Base-by-base conservation (phyloP, 2,888 invertebrate genomes). In the Apamea anceps region DNA sequence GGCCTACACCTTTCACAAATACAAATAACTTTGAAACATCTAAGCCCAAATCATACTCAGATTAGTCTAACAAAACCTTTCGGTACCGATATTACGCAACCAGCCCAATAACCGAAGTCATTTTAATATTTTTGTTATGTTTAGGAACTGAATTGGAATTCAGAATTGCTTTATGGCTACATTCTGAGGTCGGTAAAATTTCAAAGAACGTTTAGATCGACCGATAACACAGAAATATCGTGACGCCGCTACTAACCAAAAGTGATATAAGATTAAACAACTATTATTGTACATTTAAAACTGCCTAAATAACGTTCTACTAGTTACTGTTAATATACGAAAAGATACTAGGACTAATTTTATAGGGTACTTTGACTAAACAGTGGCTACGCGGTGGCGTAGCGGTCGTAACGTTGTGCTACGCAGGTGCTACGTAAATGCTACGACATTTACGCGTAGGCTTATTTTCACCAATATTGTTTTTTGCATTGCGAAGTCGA, bases 181-280 rank as follows among this genome's bases (percentile, higher is more conserved):
- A 88, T 86, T 91, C 88, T 78, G 78, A 77, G 89, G 87, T 89
- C 88, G 86, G 87, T 87, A 83, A 90, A 93, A 93, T 95, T 95
- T 94, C 94, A 95, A 93, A 93, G 94, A 92, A 94, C 93, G 92
- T 90, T 91, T 80, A 92, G 95, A 96, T 96, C 91, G 91, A 90
- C 91, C 94, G 96, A 96, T 95, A 94, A 93, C 87, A 81, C 54
- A 73, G 79, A 81, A 90, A 90, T 92, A 87, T 90, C 92, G 93
- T 89, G 90, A 85, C 82, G 86, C 72, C 75, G 80, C 79, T 68
- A 73, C 78, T 68, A 42, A 84, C 48, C 48, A 66, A 82, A 83
- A 81, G 62, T 57, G 75, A 85, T 86, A 83, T 82, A 81, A 74
- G 63, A 85, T 79, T 84, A 85, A 82, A 83, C 73, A 70, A 51